Conservation (phyloP, 2,797 vertebrate species). For the Erithacus rubecula region DNA sequence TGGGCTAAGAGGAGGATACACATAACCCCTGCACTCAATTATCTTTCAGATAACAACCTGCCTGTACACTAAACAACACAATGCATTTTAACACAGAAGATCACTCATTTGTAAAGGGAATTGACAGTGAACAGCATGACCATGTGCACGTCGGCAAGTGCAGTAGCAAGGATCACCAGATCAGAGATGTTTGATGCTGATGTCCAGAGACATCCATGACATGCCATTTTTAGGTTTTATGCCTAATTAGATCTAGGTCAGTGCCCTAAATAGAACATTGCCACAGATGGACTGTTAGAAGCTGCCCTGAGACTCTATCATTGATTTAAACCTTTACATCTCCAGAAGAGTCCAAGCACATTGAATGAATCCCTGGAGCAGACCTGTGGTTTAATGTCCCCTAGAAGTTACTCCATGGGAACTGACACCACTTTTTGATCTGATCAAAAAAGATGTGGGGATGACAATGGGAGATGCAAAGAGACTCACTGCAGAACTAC, state of each 20-base stretch:
- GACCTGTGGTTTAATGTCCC: neutral
- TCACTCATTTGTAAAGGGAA: neutral
- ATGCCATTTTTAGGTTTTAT: neutral
- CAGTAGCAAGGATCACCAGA: neutral
- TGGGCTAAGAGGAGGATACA: neutral
- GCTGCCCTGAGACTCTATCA: neutral
- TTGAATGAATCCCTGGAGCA: neutral
- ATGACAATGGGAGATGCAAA: fast-evolving
- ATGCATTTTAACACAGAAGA: neutral
- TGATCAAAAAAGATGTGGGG: neutral
- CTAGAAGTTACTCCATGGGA: neutral
- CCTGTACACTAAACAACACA: neutral
- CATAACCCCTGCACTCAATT: neutral
- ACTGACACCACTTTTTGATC: neutral
- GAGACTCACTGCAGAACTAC: neutral
- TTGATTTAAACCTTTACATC: neutral
- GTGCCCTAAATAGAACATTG: neutral
- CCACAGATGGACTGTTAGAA: fast-evolving
- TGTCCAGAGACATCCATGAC: fast-evolving
- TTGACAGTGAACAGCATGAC: neutral
- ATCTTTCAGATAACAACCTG: neutral
- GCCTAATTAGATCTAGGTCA: neutral
- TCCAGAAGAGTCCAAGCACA: neutral
- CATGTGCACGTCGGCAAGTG: fast-evolving
- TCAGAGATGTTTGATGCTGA: fast-evolving